Base-by-base conservation (phyloP, 2,797 vertebrate genomes). In the Acrossocheilus wenchowensis region DNA sequence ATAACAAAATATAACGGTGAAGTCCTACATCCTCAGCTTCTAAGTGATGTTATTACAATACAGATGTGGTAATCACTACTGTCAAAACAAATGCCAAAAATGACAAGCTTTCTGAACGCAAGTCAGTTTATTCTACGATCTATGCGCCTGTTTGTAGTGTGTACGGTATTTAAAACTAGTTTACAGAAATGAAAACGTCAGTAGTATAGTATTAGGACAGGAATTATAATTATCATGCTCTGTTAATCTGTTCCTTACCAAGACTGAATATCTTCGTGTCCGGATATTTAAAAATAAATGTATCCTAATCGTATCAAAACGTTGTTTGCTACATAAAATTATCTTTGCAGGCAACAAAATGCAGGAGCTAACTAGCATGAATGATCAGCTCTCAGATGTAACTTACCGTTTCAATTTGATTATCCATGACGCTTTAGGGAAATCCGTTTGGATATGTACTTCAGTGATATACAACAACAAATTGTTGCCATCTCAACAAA, bases 351-450 rank as follows among this genome's bases (percentile, higher is more conserved):
- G 12, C 43, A 77, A 50, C 19, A 48, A 68, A 52, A 30, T 84
- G 15, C 3, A 75, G 5, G 52, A 52, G 82, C 45, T 41, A 77
- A 68, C 66, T 78, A 79, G 66, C 71, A 23, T n/a, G 17, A 4
- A 57, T 14, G 14, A 39, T n/a, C 64, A 36, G 36, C n/a, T 54
- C 26, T 62, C 26, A 30, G 1, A 41, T 74, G 10, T n/a, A 69
- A 81, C 78, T 39, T 85, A 95, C 95, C 93, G 92, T 91, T 43
- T 89, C 74, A 48, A 93, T 89, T 19, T 91, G 91, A 88, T 91
- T 82, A 82, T 94, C 92, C 93, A 94, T 94, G 78, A 57, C 80
- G 48, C 83, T 90, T 36, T 89, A 85, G 26, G 45, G 50, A 81
- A 41, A 68, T 60, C 8, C 50, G 54, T 84, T 80, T 83, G 17